These are phyloP conservation scores for Hylyphantes graminicola DNA, from an alignment of 1,140 invertebrate genomes.

Conservation along the genomic window DNA sequence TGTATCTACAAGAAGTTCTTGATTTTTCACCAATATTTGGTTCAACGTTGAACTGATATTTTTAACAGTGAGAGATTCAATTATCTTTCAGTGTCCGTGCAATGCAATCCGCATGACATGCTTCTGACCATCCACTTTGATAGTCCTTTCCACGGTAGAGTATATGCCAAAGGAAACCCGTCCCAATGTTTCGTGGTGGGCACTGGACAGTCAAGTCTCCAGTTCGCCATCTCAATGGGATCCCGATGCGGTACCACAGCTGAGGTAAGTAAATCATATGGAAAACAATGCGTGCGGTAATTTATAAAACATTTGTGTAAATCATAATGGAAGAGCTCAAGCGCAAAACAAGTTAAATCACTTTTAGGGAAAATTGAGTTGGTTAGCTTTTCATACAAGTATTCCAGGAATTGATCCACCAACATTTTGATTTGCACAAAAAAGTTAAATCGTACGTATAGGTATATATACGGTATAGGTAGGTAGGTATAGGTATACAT, in stretches of 20 bases:
- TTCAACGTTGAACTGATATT: too few species aligned
- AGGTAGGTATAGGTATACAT: too few species aligned
- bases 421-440: too few species aligned
- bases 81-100: conserved; percentile 68
- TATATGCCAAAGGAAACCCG: conserved; percentile 72
- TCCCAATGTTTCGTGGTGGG: conserved; percentile 71
- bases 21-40: too few species aligned
- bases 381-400: too few species aligned
- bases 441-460: too few species aligned
- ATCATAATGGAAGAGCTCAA: too few species aligned
- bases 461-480: too few species aligned
- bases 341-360: too few species aligned
- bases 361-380: too few species aligned
- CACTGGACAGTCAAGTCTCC: conserved; percentile 68
- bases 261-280: conserved; percentile 35
- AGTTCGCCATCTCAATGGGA: conserved; percentile 59
- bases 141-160: conserved; percentile 70
- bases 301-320: neutral
- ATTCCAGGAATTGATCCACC: too few species aligned
- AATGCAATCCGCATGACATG: conserved; percentile 72
- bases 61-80: neutral
- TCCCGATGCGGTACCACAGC: conserved; percentile 49
- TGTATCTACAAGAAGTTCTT: too few species aligned
- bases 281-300: neutral
- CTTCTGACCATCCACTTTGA: conserved; percentile 70